Evolutionary conservation across 2,113 vertebrate species (phyloP), one percentile per base, ranked within the genome.

Genomic region (Periophthalmodon schlosseri): DNA sequence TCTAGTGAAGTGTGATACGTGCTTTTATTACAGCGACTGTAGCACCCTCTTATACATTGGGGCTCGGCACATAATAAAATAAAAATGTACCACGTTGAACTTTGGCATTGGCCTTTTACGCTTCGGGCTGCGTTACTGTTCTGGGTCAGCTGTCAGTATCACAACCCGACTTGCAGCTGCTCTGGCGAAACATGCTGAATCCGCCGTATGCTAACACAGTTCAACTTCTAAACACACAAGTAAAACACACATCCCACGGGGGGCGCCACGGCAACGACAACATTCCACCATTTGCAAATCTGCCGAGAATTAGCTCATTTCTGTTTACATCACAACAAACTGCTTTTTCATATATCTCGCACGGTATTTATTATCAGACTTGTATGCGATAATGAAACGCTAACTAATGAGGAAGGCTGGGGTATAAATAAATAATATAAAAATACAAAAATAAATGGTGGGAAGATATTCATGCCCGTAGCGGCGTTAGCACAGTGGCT

Each of bases 401-500:
- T 20, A 21, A 14, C 28, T 10, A 15, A 18, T 73, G 34, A 69
- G 73, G 80, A 36, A 39, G 12, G 11, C 50, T 65, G 8, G 60
- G 39, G 50, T 60, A 12, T 49, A 20, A 56, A 73, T 58, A 77
- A 60, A 82, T 75, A 61, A 71, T 24, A 47, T 39, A 21, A 70
- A 20, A 69, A 76, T 46, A 47, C 9, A 21, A 69, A 78, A 72
- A 69, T 21, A 76, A 73, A 69, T 63, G 58, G 58, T 67, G 73
- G 64, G 44, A 74, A 63, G 50, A 67, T 77, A 78, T 80, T 86
- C 70, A 77, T 79, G 74, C 72, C 56, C 24, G 57, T 36, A 39
- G 80, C 61, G 20, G 20, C 39, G 28, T 36, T 47, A 78, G 33
- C 70, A 67, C 34, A 74, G 13, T 78, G 69, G 13, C 58, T 69